Evolutionary conservation across 2,797 vertebrate species (phyloP), one percentile per base, ranked within the genome.

Genomic region (Furcifer pardalis): DNA sequence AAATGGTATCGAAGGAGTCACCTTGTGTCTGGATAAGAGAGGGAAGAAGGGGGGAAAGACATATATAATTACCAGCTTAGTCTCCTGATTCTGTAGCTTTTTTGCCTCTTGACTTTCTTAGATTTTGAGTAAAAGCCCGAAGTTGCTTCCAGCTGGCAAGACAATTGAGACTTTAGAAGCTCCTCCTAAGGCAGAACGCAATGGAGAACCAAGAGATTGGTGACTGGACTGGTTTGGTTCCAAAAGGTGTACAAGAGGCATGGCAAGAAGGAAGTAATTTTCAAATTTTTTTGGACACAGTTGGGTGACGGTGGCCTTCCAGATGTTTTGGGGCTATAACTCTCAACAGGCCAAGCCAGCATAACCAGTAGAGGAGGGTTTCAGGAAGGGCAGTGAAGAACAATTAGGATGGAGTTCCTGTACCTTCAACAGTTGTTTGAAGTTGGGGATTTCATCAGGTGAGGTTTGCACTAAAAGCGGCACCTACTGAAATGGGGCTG

Each of bases 41-140:
- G 19, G 52, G 52, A 4, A 19, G 52, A 5, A 15, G 52, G 17
- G 52, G 52, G 19, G 94, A n/a, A 95, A 94, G 96, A 96, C 95
- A 91, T 91, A 95, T 97, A 96, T 97, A 98, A 98, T 98, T 98
- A 98, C 96, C 97, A 97, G 97, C 97, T 98, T 98, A 97, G 96
- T 87, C 84, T 87, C 89, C 89, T 89, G 90, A 86, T 82, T 86
- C 84, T 86, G 84, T 86, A 82, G 84, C 84, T 42, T 79, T 49
- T 74, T 77, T 69, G 19, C 65, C 73, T 86, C 32, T 86, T 77
- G 42, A 40, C 56, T 69, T 52, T 15, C 42, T 37, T 56, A 84
- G n/a, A 15, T 25, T 77, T 27, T 0, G 1, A 2, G n/a, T n/a
- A 21, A 0, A 60, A 2, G 71, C 49, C 27, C 2, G 0, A 0